Conservation (phyloP, 2,113 vertebrate genomes). For the Chelonoidis abingdonii region DNA sequence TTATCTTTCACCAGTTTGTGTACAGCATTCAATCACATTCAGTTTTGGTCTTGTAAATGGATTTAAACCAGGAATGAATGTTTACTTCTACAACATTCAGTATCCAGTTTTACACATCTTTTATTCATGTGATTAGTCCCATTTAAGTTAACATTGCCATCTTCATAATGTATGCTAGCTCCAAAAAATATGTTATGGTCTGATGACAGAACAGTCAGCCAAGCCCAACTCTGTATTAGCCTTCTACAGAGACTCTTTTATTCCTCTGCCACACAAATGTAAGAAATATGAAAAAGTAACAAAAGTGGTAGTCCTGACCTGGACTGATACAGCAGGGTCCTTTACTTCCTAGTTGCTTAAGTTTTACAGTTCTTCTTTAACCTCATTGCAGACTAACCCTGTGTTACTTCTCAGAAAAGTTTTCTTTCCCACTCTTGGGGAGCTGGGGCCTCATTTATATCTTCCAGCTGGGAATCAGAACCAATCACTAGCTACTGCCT, state of each 20-base stretch:
- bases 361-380: neutral
- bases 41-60: neutral
- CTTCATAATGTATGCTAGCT: rapidly evolving
- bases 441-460: neutral
- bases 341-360: neutral
- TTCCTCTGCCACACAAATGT: neutral
- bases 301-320: neutral
- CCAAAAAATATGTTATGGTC: neutral
- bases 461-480: neutral
- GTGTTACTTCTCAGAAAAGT: neutral
- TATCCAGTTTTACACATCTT: neutral
- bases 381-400: neutral
- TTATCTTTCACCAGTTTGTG: neutral
- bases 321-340: neutral
- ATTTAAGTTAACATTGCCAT: neutral
- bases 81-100: neutral
- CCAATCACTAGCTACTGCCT: neutral
- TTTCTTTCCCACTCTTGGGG: neutral
- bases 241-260: neutral
- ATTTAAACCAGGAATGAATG: neutral
- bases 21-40: neutral
- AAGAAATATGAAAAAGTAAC: neutral
- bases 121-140: neutral
- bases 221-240: neutral
- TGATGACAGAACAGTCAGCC: neutral